Conservation (phyloP, 1,140 invertebrate genomes). For the Neodiprion lecontei region DNA sequence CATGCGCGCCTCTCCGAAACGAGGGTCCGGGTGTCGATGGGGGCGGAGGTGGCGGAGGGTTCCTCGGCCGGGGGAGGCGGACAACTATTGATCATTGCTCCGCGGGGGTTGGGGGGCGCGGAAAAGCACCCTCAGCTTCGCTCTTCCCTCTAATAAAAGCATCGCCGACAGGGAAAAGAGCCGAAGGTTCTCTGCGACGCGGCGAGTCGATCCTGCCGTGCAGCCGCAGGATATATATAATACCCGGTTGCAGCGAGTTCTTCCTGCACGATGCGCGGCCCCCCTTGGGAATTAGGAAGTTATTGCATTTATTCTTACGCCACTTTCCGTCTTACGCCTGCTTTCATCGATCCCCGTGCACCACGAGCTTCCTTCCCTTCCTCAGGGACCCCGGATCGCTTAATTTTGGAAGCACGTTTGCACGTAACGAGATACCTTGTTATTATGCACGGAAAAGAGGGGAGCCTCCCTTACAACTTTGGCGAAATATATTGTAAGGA, state of each 20-base stretch:
- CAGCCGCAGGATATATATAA: too few relatives aligned
- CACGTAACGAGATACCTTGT: background rate
- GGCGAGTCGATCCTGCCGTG: too few relatives aligned
- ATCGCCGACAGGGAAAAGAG: background rate
- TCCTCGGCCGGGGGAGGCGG: background rate
- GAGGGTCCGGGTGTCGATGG: background rate
- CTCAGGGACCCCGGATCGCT: background rate
- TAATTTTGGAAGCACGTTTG: background rate
- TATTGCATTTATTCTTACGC: background rate
- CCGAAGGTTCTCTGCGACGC: background rate
- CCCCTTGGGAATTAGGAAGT: background rate
- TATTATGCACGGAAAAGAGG: background rate
- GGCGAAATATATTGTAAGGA: too few relatives aligned
- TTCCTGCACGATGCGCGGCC: too few relatives aligned
- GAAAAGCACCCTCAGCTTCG: too few relatives aligned
- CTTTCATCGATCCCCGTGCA: too few relatives aligned
- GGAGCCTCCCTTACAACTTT: background rate
- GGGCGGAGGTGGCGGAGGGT: background rate
- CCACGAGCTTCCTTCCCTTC: background rate
- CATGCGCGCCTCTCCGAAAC: background rate
- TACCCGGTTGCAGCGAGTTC: too few relatives aligned
- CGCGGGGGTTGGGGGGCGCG: background rate
- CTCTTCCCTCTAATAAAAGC: background rate
- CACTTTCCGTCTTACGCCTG: background rate
- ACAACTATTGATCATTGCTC: constrained; percentile 3